Percentiles rank a stretch among this genome's conserved stretches.
Evolutionary conservation across 1,140 invertebrate species (phyloP).

Genomic region (Eumeta japonica): DNA sequence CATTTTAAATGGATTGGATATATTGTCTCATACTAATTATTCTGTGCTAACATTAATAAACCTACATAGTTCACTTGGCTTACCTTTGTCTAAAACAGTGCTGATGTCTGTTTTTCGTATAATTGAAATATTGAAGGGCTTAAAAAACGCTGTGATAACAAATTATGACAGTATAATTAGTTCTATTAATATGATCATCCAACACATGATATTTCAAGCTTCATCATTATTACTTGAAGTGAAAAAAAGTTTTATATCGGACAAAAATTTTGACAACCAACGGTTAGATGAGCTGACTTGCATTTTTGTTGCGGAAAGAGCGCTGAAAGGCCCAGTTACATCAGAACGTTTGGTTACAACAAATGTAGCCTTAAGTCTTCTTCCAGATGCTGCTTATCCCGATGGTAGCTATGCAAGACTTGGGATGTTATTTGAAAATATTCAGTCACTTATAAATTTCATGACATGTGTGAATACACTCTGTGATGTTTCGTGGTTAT

Average conservation of each 20-base stretch:
- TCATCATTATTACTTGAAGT: conserved; percentile 59
- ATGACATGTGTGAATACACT: conserved; percentile 60
- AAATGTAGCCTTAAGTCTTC: conserved; percentile 68
- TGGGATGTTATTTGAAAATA: conserved; percentile 60
- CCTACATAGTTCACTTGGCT: conserved; percentile 72
- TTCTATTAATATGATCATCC: conserved; percentile 66
- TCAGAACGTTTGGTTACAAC: conserved; percentile 64
- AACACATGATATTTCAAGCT: conserved; percentile 69
- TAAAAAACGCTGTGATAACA: conserved; percentile 65
- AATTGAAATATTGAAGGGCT: conserved; percentile 78
- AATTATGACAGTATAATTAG: conserved; percentile 62
- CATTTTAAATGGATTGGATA: conserved; percentile 67
- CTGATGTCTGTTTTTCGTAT: conserved; percentile 77
- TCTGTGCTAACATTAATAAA: conserved; percentile 72
- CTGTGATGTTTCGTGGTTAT: conserved; percentile 76
- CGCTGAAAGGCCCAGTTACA: conserved; percentile 69
- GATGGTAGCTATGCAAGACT: conserved; percentile 58
- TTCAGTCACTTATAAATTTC: conserved; percentile 65
- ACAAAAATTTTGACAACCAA: conserved; percentile 53
- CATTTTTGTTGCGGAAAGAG: conserved; percentile 70
- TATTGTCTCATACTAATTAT: conserved; percentile 64
- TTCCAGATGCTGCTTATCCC: conserved; percentile 57
- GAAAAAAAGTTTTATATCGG: conserved; percentile 48
- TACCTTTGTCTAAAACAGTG: conserved; percentile 76
- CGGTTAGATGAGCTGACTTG: conserved; percentile 64